A percentile compares a stretch with the other conserved stretches of the same genome.
These are phyloP conservation scores for Spea bombifrons DNA, from an alignment of 2,113 vertebrate genomes.

Conservation along the genomic window DNA sequence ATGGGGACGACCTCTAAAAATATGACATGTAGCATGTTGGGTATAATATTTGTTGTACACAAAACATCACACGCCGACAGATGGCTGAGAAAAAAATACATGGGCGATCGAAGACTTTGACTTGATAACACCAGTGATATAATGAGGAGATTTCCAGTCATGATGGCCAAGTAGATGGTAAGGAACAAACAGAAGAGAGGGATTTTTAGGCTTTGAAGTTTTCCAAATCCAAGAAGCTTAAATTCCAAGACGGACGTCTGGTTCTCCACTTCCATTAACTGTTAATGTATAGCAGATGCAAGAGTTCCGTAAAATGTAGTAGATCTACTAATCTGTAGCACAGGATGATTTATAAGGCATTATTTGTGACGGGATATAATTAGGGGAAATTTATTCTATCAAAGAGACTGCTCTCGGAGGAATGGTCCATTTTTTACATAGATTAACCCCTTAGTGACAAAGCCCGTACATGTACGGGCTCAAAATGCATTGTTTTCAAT, in stretches of 20 bases:
- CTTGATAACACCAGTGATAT: conserved; percentile 13
- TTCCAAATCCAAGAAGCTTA: conserved; percentile 20
- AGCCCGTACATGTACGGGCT: no score
- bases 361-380: no score
- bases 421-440: no score
- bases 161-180: conserved; percentile 2
- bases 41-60: conserved; percentile 28
- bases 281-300: not conserved
- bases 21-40: conserved; percentile 15
- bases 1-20: not conserved
- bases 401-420: no score
- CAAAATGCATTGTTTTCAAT: no score
- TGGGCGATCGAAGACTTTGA: not conserved
- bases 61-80: conserved; percentile 15
- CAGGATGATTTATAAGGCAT: no score
- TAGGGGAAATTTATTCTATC: no score
- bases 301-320: no score
- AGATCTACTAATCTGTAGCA: no score
- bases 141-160: conserved; percentile 31
- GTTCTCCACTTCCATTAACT: conserved; percentile 1
- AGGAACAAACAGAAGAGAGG: conserved; percentile 30
- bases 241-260: conserved; percentile 26
- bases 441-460: no score
- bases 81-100: conserved; percentile 38
- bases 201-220: conserved; percentile 1